Evolutionary conservation across 2,888 invertebrate species (phyloP).

Genomic region (Drosophila quinaria): DNA sequence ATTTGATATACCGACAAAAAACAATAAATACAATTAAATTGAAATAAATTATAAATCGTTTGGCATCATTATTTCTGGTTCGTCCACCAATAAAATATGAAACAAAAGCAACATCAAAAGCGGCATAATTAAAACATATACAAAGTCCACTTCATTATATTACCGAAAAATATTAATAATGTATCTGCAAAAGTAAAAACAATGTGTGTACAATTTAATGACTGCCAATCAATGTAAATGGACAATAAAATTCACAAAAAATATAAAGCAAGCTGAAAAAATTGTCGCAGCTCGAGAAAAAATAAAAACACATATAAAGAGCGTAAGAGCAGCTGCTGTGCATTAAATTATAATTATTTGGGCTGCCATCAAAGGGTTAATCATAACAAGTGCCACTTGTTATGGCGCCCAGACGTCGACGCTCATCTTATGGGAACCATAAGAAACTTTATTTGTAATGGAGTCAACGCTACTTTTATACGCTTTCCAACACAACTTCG

Average conservation of each 20-base stretch:
- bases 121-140: constrained; percentile 64
- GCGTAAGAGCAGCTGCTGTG: constrained; percentile 39
- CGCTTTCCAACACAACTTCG: neutral
- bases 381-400: constrained; percentile 57
- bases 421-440: constrained; percentile 5
- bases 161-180: constrained; percentile 45
- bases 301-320: constrained; percentile 1
- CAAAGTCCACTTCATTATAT: constrained; percentile 57
- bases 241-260: constrained; percentile 12
- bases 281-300: constrained; percentile 20
- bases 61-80: constrained; percentile 23
- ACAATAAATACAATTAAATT: constrained; percentile 49
- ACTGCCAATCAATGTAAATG: constrained; percentile 40
- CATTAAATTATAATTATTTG: constrained; percentile 66
- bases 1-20: constrained; percentile 18
- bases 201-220: constrained; percentile 34
- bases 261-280: constrained; percentile 19
- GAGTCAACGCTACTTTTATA: neutral
- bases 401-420: constrained; percentile 43
- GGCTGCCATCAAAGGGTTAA: constrained; percentile 62
- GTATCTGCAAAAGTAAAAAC: constrained; percentile 31
- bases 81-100: constrained; percentile 21
- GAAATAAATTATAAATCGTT: constrained; percentile 53
- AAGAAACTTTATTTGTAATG: neutral
- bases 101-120: constrained; percentile 53